These are phyloP conservation scores for Potamilus streckersoni DNA, from an alignment of 1,140 invertebrate species.

Conservation along the genomic window DNA sequence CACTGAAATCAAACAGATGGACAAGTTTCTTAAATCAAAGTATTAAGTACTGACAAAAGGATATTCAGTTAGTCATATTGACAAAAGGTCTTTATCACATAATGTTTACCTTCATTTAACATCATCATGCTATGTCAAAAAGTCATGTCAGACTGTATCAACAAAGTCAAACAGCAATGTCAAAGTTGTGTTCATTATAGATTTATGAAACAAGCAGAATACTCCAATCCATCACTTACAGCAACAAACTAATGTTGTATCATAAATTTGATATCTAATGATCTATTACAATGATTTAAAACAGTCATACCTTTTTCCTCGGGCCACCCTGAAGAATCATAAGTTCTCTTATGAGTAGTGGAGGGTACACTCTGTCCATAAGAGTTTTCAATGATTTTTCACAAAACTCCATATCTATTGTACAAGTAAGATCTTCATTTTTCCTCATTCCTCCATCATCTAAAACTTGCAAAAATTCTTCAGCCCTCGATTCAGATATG, in stretches of 20 bases:
- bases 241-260: not conserved
- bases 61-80: too few species aligned
- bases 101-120: too few species aligned
- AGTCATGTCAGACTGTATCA: too few species aligned
- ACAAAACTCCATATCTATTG: conserved; percentile 73
- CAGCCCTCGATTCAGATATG: too few species aligned
- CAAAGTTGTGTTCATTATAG: not conserved
- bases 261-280: not conserved
- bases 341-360: conserved; percentile 77
- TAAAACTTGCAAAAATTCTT: not conserved
- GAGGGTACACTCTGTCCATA: conserved; percentile 72
- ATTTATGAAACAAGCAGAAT: not conserved
- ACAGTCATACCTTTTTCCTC: conserved; percentile 19
- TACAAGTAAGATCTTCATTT: conserved; percentile 41
- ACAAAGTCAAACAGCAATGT: too few species aligned
- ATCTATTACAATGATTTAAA: not conserved
- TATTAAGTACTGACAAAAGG: too few species aligned
- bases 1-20: too few species aligned
- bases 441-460: not conserved
- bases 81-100: too few species aligned
- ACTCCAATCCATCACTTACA: not conserved
- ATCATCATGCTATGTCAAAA: too few species aligned
- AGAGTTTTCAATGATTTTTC: conserved; percentile 70
- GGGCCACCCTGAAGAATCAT: conserved; percentile 75
- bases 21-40: too few species aligned